phyloP scores from a whole-genome alignment of 2,797 vertebrate species.

The Rhabdophis nuchalis region DNA sequence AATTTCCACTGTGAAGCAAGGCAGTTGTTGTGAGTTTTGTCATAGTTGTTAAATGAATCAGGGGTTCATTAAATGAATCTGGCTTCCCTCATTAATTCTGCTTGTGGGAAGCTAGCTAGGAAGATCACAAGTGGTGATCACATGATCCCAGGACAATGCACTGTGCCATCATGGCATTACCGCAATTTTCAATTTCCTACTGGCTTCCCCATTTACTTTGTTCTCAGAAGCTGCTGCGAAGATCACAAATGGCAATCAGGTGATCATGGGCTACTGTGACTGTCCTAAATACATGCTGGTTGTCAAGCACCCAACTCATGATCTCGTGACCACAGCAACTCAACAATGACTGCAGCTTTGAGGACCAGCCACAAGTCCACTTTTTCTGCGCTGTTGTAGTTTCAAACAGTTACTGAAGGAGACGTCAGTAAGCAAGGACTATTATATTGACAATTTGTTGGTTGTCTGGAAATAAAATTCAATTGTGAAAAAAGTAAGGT shows the following conservation, averaged over 20 bases:
- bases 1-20: neutral
- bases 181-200: neutral
- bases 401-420: neutral
- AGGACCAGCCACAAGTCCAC: neutral
- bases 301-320: neutral
- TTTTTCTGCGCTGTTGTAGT: neutral
- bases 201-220: neutral
- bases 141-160: neutral
- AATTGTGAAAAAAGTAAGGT: too few species aligned
- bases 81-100: neutral
- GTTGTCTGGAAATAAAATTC: neutral
- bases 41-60: neutral
- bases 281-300: neutral
- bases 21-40: neutral
- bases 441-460: neutral
- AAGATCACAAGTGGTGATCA: neutral
- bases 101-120: neutral
- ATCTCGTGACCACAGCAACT: neutral
- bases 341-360: neutral
- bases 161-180: neutral
- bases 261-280: neutral
- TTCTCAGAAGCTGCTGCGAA: neutral
- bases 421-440: neutral
- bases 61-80: neutral
- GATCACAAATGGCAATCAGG: neutral